Conservation (phyloP, 2,888 invertebrate species). For the Pristionchus arcanus region DNA sequence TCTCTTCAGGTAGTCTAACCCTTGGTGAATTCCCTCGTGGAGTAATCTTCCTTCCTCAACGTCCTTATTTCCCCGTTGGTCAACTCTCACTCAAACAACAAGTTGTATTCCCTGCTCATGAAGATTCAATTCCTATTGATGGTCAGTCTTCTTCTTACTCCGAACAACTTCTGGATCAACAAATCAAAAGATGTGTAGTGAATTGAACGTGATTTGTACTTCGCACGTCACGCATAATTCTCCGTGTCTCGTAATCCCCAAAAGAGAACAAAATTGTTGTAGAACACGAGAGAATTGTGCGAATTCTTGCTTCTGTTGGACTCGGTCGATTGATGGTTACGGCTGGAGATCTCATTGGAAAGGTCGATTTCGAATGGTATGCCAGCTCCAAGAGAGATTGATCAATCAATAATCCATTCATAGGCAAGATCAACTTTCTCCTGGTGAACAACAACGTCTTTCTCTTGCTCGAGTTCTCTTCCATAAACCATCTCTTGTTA, state of each 20-base stretch:
- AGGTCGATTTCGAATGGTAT: conserved; percentile 82
- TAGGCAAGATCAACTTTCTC: conserved; percentile 81
- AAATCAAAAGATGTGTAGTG: background rate
- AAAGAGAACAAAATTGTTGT: background rate
- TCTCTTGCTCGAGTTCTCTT: conserved; percentile 95
- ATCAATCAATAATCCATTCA: background rate
- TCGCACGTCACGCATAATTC: conserved; percentile 78
- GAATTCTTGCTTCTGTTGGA: conserved; percentile 68
- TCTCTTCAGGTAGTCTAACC: background rate
- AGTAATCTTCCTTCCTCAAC: conserved; percentile 82
- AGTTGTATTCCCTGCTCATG: conserved; percentile 64
- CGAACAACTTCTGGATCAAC: conserved; percentile 81
- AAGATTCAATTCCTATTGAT: background rate
- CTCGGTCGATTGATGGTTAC: conserved; percentile 74
- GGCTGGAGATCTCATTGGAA: conserved; percentile 79
- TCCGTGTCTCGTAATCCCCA: conserved; percentile 60
- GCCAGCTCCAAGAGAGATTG: conserved; percentile 47
- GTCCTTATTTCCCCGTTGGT: conserved; percentile 82
- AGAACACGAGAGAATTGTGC: conserved; percentile 1
- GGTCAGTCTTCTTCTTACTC: background rate
- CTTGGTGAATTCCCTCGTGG: background rate
- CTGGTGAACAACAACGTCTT: conserved; percentile 96
- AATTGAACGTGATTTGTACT: conserved; percentile 75
- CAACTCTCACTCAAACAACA: conserved; percentile 82
- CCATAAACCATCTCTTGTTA: conserved; percentile 84